Evolutionary conservation across 2,888 invertebrate species (phyloP).

Genomic region (Agriopis aurantiaria): DNA sequence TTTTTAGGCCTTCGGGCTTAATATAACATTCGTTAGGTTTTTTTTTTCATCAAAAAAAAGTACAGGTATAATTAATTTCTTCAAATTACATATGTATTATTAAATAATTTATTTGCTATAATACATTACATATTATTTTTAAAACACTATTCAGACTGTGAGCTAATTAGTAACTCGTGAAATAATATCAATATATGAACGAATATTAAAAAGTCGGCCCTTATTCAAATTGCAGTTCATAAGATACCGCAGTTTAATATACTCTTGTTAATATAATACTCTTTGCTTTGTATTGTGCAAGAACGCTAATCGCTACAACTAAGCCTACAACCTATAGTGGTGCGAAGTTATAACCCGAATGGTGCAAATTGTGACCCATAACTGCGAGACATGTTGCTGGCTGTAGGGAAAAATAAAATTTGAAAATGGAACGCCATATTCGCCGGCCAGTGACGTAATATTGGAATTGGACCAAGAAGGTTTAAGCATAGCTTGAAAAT

Average conservation of each 20-base stretch:
- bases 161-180: too few species aligned
- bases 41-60: too few species aligned
- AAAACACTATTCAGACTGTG: too few species aligned
- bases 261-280: background rate
- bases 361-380: constrained; percentile 85
- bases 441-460: constrained; percentile 48
- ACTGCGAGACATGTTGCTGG: constrained; percentile 75
- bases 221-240: too few species aligned
- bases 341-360: constrained; percentile 78
- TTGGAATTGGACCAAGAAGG: constrained; percentile 46
- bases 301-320: constrained; percentile 41
- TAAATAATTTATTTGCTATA: too few species aligned
- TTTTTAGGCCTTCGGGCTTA: too few species aligned
- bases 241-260: background rate
- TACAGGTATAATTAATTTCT: too few species aligned
- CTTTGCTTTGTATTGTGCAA: background rate
- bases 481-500: constrained; percentile 14
- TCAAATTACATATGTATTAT: too few species aligned
- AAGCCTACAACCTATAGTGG: constrained; percentile 49
- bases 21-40: too few species aligned
- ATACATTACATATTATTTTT: too few species aligned
- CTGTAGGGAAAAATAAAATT: constrained; percentile 67
- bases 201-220: too few species aligned
- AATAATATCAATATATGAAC: too few species aligned
- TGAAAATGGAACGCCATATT: constrained; percentile 52